These are phyloP conservation scores for Eilema depressum DNA, from an alignment of 2,888 invertebrate species.

Conservation along the genomic window DNA sequence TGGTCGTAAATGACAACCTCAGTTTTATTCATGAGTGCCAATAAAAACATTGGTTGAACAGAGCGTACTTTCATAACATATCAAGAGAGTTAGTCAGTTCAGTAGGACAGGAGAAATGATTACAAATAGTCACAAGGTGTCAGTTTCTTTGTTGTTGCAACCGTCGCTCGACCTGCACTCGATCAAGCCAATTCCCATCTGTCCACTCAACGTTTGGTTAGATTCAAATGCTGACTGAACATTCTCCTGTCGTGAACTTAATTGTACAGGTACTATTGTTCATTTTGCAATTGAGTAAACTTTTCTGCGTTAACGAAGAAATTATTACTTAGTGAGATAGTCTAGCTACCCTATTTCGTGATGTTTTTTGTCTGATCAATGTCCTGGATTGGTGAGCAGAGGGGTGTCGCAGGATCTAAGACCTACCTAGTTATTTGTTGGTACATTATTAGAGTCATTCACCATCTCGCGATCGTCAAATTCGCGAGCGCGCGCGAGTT, in stretches of 20 bases:
- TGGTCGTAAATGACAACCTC: slow-evolving; percentile 39
- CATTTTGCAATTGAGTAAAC: slow-evolving; percentile 9
- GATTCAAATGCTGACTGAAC: slow-evolving; percentile 28
- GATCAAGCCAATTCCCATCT: slow-evolving; percentile 40
- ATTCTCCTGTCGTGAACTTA: slow-evolving; percentile 17
- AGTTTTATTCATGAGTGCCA: slow-evolving; percentile 45
- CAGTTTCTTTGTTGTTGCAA: slow-evolving; percentile 34
- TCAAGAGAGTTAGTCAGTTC: slow-evolving; percentile 29
- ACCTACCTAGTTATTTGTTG: no score
- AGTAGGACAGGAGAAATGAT: slow-evolving; percentile 22
- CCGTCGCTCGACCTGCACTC: slow-evolving; percentile 29
- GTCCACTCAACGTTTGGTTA: slow-evolving; percentile 30
- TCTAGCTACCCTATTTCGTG: no score
- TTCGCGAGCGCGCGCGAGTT: no score
- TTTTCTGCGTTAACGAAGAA: not conserved
- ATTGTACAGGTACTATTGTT: slow-evolving; percentile 7
- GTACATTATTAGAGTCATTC: no score
- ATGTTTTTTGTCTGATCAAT: no score
- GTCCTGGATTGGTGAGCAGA: no score
- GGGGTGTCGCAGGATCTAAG: no score
- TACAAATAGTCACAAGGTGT: slow-evolving; percentile 30
- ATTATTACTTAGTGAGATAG: not conserved
- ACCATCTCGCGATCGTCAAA: no score
- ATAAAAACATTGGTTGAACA: slow-evolving; percentile 47
- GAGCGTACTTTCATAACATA: slow-evolving; percentile 41